These are phyloP conservation scores for Lucifuga dentata DNA, from an alignment of 2,113 vertebrate species.

Conservation along the genomic window DNA sequence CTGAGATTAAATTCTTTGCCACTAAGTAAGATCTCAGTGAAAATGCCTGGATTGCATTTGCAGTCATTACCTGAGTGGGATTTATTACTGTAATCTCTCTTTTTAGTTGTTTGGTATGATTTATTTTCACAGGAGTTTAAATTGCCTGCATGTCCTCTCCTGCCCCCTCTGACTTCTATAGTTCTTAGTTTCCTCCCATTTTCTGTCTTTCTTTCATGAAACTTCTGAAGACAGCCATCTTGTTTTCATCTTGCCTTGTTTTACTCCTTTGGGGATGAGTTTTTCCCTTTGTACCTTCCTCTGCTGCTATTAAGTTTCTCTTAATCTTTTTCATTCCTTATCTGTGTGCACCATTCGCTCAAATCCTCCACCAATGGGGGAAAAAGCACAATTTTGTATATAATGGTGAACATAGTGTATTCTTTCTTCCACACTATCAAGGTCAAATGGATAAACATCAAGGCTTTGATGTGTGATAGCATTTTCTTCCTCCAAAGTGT, in stretches of 20 bases:
- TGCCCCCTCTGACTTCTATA: conserved; percentile 22
- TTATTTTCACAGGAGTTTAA: conserved; percentile 36
- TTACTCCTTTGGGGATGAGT: background rate
- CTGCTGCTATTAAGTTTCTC: conserved; percentile 14
- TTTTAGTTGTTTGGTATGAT: conserved; percentile 55
- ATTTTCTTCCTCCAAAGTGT: background rate
- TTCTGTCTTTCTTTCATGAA: background rate
- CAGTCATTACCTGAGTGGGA: conserved; percentile 68
- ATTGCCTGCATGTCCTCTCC: conserved; percentile 40
- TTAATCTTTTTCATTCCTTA: conserved; percentile 21
- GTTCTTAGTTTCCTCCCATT: background rate
- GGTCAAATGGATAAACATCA: conserved; percentile 13
- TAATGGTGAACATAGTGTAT: background rate
- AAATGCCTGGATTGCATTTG: conserved; percentile 64
- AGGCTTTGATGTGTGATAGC: background rate
- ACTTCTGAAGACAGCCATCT: background rate
- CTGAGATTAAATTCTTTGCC: conserved; percentile 68
- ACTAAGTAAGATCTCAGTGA: conserved; percentile 69
- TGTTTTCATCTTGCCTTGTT: conserved; percentile 9
- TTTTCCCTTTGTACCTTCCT: conserved; percentile 37
- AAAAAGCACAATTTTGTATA: conserved; percentile 5
- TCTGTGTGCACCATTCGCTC: conserved; percentile 19
- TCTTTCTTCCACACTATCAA: conserved; percentile 12
- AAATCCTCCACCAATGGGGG: background rate
- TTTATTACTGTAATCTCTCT: conserved; percentile 47